Conservation (phyloP, 2,797 vertebrate genomes). For the Cynopterus sphinx region DNA sequence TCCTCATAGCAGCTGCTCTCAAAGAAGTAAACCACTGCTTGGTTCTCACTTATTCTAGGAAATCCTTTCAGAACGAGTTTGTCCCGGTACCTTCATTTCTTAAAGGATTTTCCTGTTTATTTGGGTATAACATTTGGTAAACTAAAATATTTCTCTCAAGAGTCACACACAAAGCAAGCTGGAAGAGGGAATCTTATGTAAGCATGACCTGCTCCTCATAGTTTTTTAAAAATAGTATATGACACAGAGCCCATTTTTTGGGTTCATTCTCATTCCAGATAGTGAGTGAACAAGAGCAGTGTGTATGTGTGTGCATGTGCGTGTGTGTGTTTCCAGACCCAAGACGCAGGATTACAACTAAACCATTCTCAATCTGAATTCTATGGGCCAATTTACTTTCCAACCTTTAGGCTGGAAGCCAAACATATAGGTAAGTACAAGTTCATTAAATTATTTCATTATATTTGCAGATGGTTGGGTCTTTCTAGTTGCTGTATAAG, state of each 20-base stretch:
- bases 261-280: neutral
- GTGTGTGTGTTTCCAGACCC: neutral
- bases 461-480: neutral
- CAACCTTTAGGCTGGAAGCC: neutral
- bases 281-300: neutral
- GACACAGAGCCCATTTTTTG: neutral
- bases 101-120: neutral
- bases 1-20: neutral
- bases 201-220: accelerated
- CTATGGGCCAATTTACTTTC: conserved; percentile 12
- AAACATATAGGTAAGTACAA: neutral
- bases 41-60: neutral
- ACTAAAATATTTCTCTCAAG: neutral
- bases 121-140: neutral
- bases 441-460: neutral
- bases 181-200: neutral
- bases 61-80: neutral
- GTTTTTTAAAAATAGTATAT: neutral
- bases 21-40: neutral
- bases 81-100: neutral
- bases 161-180: neutral
- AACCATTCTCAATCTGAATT: conserved; percentile 2
- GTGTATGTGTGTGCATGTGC: neutral
- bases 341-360: neutral
- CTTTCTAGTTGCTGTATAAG: neutral